Evolutionary conservation across 2,797 vertebrate species (phyloP), one percentile per base, ranked within the genome.

Genomic region (Pampus argenteus): DNA sequence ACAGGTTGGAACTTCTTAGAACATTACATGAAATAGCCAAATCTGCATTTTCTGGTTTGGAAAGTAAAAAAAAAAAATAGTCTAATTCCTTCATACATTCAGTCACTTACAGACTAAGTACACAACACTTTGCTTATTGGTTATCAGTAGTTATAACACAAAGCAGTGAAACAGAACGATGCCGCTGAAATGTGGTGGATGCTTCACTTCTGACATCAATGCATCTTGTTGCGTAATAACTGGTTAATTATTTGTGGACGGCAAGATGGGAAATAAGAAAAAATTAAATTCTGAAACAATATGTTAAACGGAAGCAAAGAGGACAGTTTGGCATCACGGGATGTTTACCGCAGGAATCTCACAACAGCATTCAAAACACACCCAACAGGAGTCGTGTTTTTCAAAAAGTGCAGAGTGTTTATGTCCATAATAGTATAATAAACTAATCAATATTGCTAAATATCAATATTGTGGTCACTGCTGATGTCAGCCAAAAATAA

Each of bases 201-300:
- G 36, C 49, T 57, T 61, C 8, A 58, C 17, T 55, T 9, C 0
- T 8, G 9, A 34, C 9, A 6, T 44, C 28, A 25, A n/a, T 6
- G 56, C 17, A 49, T 2, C 34, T 7, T 1, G 2, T 45, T 28
- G 23, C 29, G 20, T 14, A 6, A 47, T 0, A 22, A 71, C 68
- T 50, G 38, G 17, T n/a, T 6, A 9, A 62, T 61, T 8, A 2
- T 22, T 52, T 67, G 5, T 5, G 83, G 87, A 90, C 86, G 84
- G 84, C 56, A 45, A 68, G 51, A 79, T 8, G 10, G 5, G 6
- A 17, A 15, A 15, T 5, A 15, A 15, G 8, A 18, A 44, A 18
- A 29, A 55, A 23, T 20, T 18, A 10, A 26, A 57, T 22, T 52
- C 45, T 2, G 15, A 50, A 3, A 18, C 6, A 57, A 20, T 2